Percentiles rank a stretch among this genome's conserved stretches.
phyloP scores from a whole-genome alignment of 2,888 invertebrate species.

The Parnassius mnemosyne region DNA sequence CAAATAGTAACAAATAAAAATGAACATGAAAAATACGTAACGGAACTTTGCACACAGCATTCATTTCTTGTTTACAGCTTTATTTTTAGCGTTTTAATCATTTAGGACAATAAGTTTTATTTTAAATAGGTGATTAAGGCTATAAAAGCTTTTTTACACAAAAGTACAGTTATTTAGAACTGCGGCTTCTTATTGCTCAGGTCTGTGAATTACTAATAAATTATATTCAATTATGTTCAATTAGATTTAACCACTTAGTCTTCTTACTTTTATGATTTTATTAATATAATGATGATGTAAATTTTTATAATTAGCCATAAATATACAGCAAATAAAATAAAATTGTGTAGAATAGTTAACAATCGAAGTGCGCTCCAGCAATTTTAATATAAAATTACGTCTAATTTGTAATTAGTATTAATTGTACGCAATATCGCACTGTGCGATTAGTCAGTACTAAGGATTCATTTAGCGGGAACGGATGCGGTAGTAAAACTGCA shows the following conservation, averaged over 20 bases:
- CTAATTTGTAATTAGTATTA: constrained; percentile 17
- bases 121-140: no score
- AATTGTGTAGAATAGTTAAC: background rate
- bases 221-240: background rate
- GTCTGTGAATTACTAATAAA: background rate
- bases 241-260: background rate
- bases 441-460: constrained; percentile 9
- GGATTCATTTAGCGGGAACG: constrained; percentile 15
- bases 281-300: background rate
- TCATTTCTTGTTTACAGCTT: no score
- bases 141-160: no score
- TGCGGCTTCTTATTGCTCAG: background rate
- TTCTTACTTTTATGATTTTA: background rate
- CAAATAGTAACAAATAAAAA: no score
- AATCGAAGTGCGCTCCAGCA: constrained; percentile 8
- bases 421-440: constrained; percentile 17
- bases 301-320: background rate
- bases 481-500: constrained; percentile 16
- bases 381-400: constrained; percentile 17
- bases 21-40: no score
- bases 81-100: no score
- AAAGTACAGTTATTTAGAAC: no score
- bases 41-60: no score
- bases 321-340: background rate
- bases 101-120: no score